These are phyloP conservation scores for Zoanthus sansibaricus DNA, from an alignment of 92 coral and sea anemone genomes.

Conservation along the genomic window DNA sequence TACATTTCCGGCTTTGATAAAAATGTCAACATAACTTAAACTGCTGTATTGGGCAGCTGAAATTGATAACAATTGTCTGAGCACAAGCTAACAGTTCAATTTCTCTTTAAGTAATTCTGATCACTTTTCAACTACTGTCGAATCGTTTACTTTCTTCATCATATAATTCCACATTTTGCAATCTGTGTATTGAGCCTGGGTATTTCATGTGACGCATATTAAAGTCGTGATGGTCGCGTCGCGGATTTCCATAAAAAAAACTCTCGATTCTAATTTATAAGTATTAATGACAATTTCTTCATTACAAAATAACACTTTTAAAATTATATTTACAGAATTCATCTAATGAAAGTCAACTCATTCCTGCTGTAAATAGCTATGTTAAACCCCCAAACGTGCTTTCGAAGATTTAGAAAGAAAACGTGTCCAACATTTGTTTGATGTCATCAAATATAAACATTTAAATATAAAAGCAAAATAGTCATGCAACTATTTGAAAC, in stretches of 20 bases:
- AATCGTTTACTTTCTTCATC: neutral
- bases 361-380: neutral
- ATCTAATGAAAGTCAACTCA: neutral
- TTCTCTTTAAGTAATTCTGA: neutral
- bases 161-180: neutral
- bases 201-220: neutral
- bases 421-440: neutral
- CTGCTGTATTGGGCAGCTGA: conserved; percentile 29
- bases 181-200: too few species aligned
- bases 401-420: neutral
- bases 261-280: neutral
- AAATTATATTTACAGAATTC: neutral
- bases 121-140: neutral
- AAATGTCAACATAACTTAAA: neutral
- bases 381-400: neutral
- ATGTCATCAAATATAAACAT: neutral
- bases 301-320: too few species aligned
- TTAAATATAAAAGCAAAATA: neutral
- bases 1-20: conserved; percentile 18
- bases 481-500: neutral
- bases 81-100: neutral
- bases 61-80: neutral
- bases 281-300: neutral
- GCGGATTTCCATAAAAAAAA: neutral
- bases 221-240: neutral